Evolutionary conservation across 2,797 vertebrate genomes (phyloP), one percentile per base, ranked within the genome.

Genomic region (Yasuhikotakia modesta): DNA sequence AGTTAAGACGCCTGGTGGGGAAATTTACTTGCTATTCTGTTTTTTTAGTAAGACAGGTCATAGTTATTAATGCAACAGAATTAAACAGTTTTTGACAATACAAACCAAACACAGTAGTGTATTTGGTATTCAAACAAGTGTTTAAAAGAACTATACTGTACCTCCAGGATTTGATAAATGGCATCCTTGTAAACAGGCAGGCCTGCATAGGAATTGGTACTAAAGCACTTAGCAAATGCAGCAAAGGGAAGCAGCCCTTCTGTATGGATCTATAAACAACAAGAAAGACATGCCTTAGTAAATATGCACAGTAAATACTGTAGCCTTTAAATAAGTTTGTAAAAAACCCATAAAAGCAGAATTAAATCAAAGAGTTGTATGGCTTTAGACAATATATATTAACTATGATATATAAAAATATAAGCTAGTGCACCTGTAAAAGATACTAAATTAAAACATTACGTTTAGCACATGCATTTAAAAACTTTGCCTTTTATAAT

Each of bases 81-180:
- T 63, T 10, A n/a, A 63, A 17, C 14, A 50, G n/a, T 6, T 4
- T 17, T 50, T 50, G 16, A 50, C 16, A 17, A 50, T 11, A 35
- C 27, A n/a, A 32, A 63, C 17, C 16, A 24, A 60, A 30, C n/a
- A n/a, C n/a, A n/a, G n/a, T 16, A 14, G n/a, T 63, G 35, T 10
- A 4, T 17, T 48, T 11, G 22, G 10, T 52, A 21, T 27, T 6
- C 30, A 24, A 50, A 14, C 0, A 4, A 0, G 10, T 35, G 39
- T 19, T 21, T 19, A 61, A 19, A 53, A 74, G 10, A 43, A 17
- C 5, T 0, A n/a, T 43, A 45, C 1, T 48, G 77, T 90, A 94
- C 93, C 93, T 94, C 93, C 0, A 93, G 78, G 19, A 90, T 81
- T 79, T 94, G 90, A 81, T 85, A 93, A 81, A 94, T 89, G 50